These are phyloP conservation scores for Laupala kohalensis DNA, from an alignment of 1,140 invertebrate species.

Conservation along the genomic window DNA sequence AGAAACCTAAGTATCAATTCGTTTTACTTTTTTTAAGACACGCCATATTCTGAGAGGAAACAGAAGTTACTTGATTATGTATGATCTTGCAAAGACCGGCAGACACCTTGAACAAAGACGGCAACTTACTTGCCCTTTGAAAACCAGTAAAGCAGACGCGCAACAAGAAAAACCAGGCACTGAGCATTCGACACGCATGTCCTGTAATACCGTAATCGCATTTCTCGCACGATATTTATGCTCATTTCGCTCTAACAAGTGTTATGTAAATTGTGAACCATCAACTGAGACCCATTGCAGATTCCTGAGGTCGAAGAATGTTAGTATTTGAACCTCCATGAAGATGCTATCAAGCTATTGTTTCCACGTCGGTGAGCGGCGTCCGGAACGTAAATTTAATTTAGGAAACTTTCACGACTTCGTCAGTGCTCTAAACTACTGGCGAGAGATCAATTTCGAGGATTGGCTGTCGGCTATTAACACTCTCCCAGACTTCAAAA, in stretches of 20 bases:
- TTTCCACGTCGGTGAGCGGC: neutral
- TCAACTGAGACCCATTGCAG: neutral
- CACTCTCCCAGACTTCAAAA: neutral
- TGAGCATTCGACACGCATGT: neutral
- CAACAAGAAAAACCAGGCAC: neutral
- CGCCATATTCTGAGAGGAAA: too few relatives aligned
- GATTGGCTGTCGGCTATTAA: neutral
- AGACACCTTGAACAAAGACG: neutral
- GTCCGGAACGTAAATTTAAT: neutral
- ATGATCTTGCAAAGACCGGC: too few relatives aligned
- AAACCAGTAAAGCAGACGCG: neutral
- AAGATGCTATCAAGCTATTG: neutral
- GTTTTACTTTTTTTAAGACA: too few relatives aligned
- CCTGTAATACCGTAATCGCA: neutral
- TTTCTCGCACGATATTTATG: neutral
- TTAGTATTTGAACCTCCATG: neutral
- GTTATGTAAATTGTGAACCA: neutral
- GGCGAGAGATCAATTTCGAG: neutral
- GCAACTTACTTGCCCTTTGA: neutral
- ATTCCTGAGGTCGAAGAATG: neutral
- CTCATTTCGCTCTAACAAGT: neutral
- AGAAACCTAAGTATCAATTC: too few relatives aligned
- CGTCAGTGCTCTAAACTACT: too few relatives aligned
- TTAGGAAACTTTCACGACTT: neutral
- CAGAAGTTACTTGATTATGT: too few relatives aligned